Evolutionary conservation across 2,797 vertebrate species (phyloP), one percentile per base, ranked within the genome.

Genomic region (Taenioides sp.): DNA sequence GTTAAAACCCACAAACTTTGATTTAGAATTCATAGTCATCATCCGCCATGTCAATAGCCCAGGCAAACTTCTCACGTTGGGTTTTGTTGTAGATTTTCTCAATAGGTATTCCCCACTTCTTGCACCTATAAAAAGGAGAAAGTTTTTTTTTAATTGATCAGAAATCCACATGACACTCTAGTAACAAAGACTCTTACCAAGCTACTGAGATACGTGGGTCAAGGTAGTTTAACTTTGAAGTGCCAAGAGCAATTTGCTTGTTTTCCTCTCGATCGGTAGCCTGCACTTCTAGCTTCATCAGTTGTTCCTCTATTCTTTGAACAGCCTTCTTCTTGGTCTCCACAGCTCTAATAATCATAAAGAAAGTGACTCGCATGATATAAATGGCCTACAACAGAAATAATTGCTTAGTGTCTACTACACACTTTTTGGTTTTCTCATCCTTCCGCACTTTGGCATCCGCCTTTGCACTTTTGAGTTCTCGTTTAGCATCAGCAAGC

Each of bases 41-140:
- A 0, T 98, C 97, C 2, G 96, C 95, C 96, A 98, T 98, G 92
- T 98, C 97, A 11, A 98, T 97, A 20, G 96, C 97, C 97, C 97
- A 98, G 74, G 97, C 98, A 81, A 99, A 99, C 91, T 98, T 98
- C 87, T 98, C 97, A 75, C 97, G 92, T 72, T 98, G 97, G 78
- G 97, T 98, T 93, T 98, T 99, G 92, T 98, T 99, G 94, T 97
- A 99, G 84, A 99, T 97, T 89, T 98, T 98, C 92, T 99, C 97
- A 72, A 98, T 91, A 43, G 96, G 93, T 80, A 97, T 84, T 2
- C 79, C 88, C 89, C 92, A 98, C 84, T 98, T 98, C 90, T 97
- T 99, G 91, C 95, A 98, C 97, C 97, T 99, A 87, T 70, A 72
- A 73, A 62, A 65, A 47, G 31, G n/a, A 54, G 63, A 67, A 69